These are phyloP conservation scores for Turnix velox DNA, from an alignment of 2,113 vertebrate genomes.

Conservation along the genomic window DNA sequence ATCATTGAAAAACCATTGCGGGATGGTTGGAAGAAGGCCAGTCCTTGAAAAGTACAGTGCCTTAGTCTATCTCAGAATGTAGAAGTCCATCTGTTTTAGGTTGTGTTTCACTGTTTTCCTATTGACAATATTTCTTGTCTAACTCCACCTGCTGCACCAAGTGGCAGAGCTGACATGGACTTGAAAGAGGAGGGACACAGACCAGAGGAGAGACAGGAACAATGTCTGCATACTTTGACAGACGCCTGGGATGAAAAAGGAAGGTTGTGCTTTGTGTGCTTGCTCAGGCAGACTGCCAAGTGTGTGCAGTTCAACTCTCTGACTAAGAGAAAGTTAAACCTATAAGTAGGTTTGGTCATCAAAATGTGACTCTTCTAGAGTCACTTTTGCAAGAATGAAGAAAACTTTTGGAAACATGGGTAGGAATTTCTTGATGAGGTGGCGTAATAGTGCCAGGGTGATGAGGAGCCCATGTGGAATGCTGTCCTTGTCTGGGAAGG, in stretches of 20 bases:
- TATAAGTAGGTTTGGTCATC: background rate
- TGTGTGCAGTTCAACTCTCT: background rate
- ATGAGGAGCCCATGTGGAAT: slow-evolving; percentile 21
- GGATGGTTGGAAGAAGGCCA: rapidly evolving
- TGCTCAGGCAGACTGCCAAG: background rate
- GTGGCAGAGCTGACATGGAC: background rate
- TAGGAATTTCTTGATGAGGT: background rate
- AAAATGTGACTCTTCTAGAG: background rate
- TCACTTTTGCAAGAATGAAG: background rate
- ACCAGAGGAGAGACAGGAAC: background rate
- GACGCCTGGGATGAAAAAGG: background rate
- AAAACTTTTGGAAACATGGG: background rate
- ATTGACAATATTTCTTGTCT: background rate
- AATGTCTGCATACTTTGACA: background rate
- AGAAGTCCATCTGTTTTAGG: background rate
- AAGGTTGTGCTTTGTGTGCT: background rate
- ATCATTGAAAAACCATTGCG: background rate
- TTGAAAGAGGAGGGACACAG: background rate
- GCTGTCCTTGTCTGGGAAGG: background rate
- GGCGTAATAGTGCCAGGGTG: background rate
- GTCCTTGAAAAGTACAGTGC: background rate
- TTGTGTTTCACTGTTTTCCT: background rate
- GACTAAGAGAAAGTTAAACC: background rate
- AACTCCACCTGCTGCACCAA: background rate
- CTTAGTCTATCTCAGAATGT: too few species aligned